Percentiles rank a stretch among this genome's conserved stretches.
Evolutionary conservation across 2,113 vertebrate species (phyloP).

Genomic region (Notarius quadriscutis): DNA sequence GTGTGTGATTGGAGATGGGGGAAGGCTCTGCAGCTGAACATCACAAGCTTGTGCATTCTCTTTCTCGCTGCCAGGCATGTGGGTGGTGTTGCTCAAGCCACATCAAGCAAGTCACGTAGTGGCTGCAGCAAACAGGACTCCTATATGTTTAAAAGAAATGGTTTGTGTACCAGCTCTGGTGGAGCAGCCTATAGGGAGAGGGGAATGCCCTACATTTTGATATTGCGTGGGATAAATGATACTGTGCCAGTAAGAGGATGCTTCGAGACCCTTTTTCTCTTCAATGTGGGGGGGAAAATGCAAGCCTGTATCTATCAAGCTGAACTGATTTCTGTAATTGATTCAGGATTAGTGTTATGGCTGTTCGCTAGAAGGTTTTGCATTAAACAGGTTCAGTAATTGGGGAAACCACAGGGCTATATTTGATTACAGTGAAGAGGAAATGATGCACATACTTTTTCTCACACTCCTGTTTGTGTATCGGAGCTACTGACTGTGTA

Average conservation of each 20-base stretch:
- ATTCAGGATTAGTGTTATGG: neutral
- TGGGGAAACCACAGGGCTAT: conserved; percentile 49
- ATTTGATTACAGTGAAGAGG: conserved; percentile 56
- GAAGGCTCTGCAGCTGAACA: conserved; percentile 31
- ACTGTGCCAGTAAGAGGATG: conserved; percentile 4
- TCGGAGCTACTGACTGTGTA: neutral
- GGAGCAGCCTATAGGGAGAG: conserved; percentile 18
- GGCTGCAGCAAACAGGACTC: conserved; percentile 40
- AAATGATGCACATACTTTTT: conserved; percentile 31
- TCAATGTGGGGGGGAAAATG: neutral
- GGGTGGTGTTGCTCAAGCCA: conserved; percentile 48
- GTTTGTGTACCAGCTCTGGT: conserved; percentile 21
- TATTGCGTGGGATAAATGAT: conserved; percentile 13
- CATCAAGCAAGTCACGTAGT: conserved; percentile 35
- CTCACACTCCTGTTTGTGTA: neutral
- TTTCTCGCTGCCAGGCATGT: conserved; percentile 27
- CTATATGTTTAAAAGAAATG: conserved; percentile 32
- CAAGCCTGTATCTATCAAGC: conserved; percentile 3
- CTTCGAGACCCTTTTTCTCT: neutral
- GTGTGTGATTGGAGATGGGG: neutral
- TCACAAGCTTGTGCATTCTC: conserved; percentile 30
- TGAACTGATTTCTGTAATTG: conserved; percentile 13
- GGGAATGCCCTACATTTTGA: conserved; percentile 11
- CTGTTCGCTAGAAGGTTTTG: conserved; percentile 21
- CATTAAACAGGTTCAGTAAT: conserved; percentile 40